Base-by-base conservation (phyloP, 2,797 vertebrate genomes). In the Enteromius radiatus region DNA sequence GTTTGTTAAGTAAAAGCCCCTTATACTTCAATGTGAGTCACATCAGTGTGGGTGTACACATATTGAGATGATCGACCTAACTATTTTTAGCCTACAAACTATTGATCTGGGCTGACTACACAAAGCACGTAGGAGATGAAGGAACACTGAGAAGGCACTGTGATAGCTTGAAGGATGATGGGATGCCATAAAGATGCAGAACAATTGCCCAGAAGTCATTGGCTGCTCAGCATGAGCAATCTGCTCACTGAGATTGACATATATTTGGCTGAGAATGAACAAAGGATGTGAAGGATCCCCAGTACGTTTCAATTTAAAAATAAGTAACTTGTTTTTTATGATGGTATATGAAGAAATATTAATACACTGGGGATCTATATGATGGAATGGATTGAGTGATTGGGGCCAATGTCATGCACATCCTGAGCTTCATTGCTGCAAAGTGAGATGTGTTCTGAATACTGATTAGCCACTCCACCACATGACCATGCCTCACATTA, bases 371-470 rank as follows among this genome's bases (percentile, higher is more conserved):
- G 73, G 17, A 56, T 28, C 19, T 80, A 17, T 43, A 64, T 36
- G 61, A 61, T 45, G 61, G 28, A n/a, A 33, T 41, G 52, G 59
- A 45, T 36, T 49, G 47, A 76, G 52, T 70, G 64, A 76, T 28
- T 52, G 64, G 71, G 54, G 54, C 77, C 49, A 80, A 78, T 68
- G 49, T 74, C 56, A 38, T 75, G 67, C 69, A 71, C 76, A 76
- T 76, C 64, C 47, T 52, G 19, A 83, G 76, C 61, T 80, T 76
- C 19, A 80, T 41, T 70, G 71, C 54, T 59, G 80, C 73, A 71
- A 19, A 67, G 36, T 59, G n/a, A 87, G 65, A 59, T 65, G 52
- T 83, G 77, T 49, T 67, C 23, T 77, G 83, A 85, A 80, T 87
- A 73, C 68, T 17, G 65, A 87, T 84, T 36, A 71, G 54, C 70